Conservation (phyloP, 2,888 invertebrate species). For the Synergus itoensis region DNA sequence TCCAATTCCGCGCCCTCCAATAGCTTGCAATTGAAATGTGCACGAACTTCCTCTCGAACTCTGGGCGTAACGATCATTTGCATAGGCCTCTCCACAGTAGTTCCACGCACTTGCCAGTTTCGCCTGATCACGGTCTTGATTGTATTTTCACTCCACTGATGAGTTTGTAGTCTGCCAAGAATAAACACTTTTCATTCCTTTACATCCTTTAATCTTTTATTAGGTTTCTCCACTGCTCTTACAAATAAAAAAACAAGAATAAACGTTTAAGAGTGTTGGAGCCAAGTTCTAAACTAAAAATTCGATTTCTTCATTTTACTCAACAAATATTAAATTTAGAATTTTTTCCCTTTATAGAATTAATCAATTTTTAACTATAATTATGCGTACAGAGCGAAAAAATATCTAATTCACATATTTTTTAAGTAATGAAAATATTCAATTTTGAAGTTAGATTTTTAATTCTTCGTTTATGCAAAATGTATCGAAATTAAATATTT, state of each 20-base stretch:
- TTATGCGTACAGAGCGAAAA: too few species aligned
- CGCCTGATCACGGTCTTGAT: constrained; percentile 86
- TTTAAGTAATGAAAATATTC: too few species aligned
- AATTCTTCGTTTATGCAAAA: too few species aligned
- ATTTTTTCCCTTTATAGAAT: too few species aligned
- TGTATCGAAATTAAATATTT: too few species aligned
- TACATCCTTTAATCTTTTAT: neutral
- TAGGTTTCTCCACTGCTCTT: neutral
- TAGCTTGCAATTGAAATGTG: constrained; percentile 91
- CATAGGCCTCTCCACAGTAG: constrained; percentile 86
- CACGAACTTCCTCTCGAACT: constrained; percentile 91
- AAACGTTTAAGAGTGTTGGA: too few species aligned
- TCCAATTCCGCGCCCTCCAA: constrained; percentile 98
- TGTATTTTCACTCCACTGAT: constrained; percentile 96
- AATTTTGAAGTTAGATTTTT: too few species aligned
- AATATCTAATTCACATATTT: too few species aligned
- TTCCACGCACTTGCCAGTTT: constrained; percentile 90
- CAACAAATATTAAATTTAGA: too few species aligned
- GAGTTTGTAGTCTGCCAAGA: constrained; percentile 87
- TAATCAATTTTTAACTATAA: too few species aligned
- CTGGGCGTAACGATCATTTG: constrained; percentile 95
- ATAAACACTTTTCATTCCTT: neutral
- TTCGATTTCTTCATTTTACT: too few species aligned
- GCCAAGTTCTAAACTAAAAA: too few species aligned
- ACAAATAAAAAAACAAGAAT: neutral